A percentile compares a stretch with the other conserved stretches of the same genome.
Conservation (phyloP, 2,888 invertebrate genomes). For the Cyclophora punctaria region DNA sequence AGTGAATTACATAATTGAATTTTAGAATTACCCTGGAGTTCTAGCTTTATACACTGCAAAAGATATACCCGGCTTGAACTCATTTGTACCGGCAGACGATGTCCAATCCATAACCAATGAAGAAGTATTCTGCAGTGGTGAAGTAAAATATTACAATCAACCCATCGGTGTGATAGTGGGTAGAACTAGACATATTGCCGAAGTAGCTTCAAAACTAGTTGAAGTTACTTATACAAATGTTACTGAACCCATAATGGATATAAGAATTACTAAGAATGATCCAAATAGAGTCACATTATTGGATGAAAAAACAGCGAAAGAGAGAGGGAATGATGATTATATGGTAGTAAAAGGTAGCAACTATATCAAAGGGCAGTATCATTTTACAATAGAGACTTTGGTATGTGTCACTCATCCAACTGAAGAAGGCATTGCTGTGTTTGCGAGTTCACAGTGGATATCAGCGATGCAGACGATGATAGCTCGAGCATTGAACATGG, state of each 20-base stretch:
- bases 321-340: slow-evolving; percentile 8
- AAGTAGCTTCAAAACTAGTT: slow-evolving; percentile 71
- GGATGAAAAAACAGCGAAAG: slow-evolving; percentile 4
- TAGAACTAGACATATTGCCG: slow-evolving; percentile 61
- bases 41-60: slow-evolving; percentile 77
- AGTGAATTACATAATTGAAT: slow-evolving; percentile 7
- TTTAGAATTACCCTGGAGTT: slow-evolving; percentile 77
- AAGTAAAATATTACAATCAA: slow-evolving; percentile 78
- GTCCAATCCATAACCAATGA: slow-evolving; percentile 27
- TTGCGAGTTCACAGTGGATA: slow-evolving; percentile 71
- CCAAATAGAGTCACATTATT: slow-evolving; percentile 3
- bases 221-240: slow-evolving; percentile 65
- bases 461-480: slow-evolving; percentile 67
- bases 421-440: slow-evolving; percentile 78
- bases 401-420: slow-evolving; percentile 73
- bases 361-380: slow-evolving; percentile 69
- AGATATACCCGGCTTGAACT: slow-evolving; percentile 80
- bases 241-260: slow-evolving; percentile 23
- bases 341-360: slow-evolving; percentile 19
- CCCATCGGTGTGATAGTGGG: slow-evolving; percentile 80
- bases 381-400: slow-evolving; percentile 80
- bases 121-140: slow-evolving; percentile 65
- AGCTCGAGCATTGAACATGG: slow-evolving; percentile 62
- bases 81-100: slow-evolving; percentile 43
- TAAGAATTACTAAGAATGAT: slow-evolving; percentile 10